These are phyloP conservation scores for Noctilio leporinus DNA, from an alignment of 2,113 vertebrate species.

Conservation along the genomic window DNA sequence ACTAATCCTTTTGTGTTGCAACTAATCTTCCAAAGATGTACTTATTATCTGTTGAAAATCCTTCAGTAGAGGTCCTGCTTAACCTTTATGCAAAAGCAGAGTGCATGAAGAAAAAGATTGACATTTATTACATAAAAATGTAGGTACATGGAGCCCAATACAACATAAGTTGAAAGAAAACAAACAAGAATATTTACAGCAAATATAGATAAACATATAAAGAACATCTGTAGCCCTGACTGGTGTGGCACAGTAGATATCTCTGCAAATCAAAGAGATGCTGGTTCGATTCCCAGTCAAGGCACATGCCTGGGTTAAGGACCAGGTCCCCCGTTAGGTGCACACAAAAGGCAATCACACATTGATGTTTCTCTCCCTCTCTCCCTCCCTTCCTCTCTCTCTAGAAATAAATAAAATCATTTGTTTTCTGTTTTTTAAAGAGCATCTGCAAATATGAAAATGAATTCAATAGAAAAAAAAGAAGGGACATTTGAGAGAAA, in stretches of 20 bases:
- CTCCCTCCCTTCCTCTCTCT: too few relatives aligned
- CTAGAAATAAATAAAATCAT: too few relatives aligned
- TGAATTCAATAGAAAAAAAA: not conserved
- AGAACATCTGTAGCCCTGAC: too few relatives aligned
- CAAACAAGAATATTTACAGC: not conserved
- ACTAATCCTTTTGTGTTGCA: not conserved
- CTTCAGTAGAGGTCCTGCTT: not conserved
- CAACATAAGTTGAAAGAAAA: not conserved
- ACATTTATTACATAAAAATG: conserved; percentile 7
- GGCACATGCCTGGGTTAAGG: too few relatives aligned
- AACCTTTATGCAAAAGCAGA: not conserved
- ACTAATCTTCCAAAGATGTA: not conserved
- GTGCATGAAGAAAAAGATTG: not conserved
- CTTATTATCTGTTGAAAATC: not conserved
- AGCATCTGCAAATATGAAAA: not conserved
- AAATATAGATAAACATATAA: not conserved
- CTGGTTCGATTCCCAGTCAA: too few relatives aligned
- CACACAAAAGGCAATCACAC: too few relatives aligned
- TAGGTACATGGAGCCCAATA: not conserved
- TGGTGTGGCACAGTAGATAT: too few relatives aligned
- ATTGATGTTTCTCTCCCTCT: too few relatives aligned
- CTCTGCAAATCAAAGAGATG: too few relatives aligned
- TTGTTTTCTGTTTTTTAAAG: too few relatives aligned
- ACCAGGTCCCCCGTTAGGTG: too few relatives aligned
- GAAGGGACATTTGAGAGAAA: not conserved